Evolutionary conservation across 2,113 vertebrate genomes (phyloP).

Genomic region (Acrocephalus arundinaceus): DNA sequence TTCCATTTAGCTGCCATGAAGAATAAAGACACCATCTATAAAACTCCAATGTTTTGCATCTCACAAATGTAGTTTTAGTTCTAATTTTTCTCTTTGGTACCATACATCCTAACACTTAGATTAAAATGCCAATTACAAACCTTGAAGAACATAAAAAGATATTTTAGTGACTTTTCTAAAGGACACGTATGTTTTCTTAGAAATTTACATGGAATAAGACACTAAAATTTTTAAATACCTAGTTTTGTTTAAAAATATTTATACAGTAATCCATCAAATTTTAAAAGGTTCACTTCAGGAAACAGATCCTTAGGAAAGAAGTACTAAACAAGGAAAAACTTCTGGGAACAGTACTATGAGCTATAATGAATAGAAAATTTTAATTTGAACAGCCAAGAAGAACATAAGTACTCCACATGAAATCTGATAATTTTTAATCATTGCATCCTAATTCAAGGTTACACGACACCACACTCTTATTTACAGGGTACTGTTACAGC

Average conservation of each 20-base stretch:
- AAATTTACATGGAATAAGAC: neutral
- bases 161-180: neutral
- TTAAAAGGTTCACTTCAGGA: neutral
- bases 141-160: neutral
- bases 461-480: neutral
- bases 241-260: neutral
- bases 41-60: neutral
- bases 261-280: neutral
- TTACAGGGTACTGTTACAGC: neutral
- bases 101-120: neutral
- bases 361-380: neutral
- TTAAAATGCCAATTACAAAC: neutral
- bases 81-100: neutral
- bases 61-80: neutral
- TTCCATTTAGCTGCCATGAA: constrained; percentile 90
- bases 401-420: neutral
- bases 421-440: neutral
- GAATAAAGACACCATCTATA: neutral
- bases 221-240: neutral
- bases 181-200: neutral
- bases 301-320: neutral
- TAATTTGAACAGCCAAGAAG: neutral
- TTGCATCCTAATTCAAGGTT: neutral
- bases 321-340: neutral
- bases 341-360: neutral